Base-by-base conservation (phyloP, 1,140 invertebrate species). In the Tetraneura akinire region DNA sequence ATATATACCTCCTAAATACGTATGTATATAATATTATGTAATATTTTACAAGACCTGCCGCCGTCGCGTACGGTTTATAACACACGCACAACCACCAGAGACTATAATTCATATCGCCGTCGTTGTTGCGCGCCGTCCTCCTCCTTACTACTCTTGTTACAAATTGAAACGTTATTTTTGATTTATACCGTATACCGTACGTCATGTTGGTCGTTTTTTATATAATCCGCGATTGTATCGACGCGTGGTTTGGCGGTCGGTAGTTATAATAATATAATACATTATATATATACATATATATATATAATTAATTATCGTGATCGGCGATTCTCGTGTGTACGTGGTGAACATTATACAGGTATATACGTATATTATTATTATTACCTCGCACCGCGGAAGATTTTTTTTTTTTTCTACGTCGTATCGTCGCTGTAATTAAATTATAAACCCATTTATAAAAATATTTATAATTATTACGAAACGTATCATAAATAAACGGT, bases 151-250 rank as follows among this genome's bases (percentile, higher is more conserved):
- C 47, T 71, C 68, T 71, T 26, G 68, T 71, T 71, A 71, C 68
- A 71, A 71, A 71, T 71, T 71, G 68, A 71, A 71, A 71, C 68
- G 68, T 71, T 71, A 71, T 71, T 71, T 71, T 71, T 71, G 68
- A 71, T 71, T 71, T 71, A 71, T 71, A 49, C n/a, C n/a, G n/a
- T 29, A 45, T 29, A 26, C 42, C 47, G 23, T 49, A 49, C 66
- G 66, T 70, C 66, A 49, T 70, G 45, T 70, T 29, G 45, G 68
- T 71, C 29, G 68, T 71, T 71, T 71, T 70, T 71, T 49, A 49
- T 71, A 51, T 71, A 71, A 71, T 71, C 68, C 68, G 68, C 68
- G 68, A 71, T 51, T 51, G 51, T 71, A 71, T 71, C 68, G 68
- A 71, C 68, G 68, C 68, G 45, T 49, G 66, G 66, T 47, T 70